Conservation (phyloP, 2,797 vertebrate species). For the Thalassophryne amazonica region DNA sequence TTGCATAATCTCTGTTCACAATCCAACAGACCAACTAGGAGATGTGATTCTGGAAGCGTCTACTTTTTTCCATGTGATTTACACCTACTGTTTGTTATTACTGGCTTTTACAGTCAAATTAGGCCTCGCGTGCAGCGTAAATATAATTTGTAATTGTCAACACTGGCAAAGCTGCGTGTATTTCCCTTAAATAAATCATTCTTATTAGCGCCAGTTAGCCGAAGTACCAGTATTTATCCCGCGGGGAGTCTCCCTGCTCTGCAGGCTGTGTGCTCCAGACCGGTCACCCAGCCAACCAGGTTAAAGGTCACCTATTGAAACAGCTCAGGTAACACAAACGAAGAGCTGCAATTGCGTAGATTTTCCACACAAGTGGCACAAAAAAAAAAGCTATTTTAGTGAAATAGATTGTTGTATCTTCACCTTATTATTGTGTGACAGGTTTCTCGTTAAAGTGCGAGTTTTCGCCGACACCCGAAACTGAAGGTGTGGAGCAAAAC, state of each 20-base stretch:
- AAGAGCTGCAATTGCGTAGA: slow-evolving; percentile 1
- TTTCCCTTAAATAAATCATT: slow-evolving; percentile 48
- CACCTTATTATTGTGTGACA: neutral
- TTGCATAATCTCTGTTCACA: too few relatives aligned
- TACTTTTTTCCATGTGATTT: slow-evolving; percentile 1
- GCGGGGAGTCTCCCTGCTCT: slow-evolving; percentile 27
- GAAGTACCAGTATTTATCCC: slow-evolving; percentile 39
- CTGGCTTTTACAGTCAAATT: neutral
- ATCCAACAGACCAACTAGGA: too few relatives aligned
- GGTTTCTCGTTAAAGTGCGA: neutral
- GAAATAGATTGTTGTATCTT: neutral
- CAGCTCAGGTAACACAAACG: slow-evolving; percentile 67
- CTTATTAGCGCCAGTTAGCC: slow-evolving; percentile 56
- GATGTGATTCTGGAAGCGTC: too few relatives aligned
- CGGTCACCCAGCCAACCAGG: slow-evolving; percentile 62
- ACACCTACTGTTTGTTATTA: slow-evolving; percentile 1
- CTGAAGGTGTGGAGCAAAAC: too few relatives aligned
- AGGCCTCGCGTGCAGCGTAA: neutral
- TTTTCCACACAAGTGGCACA: slow-evolving; percentile 1
- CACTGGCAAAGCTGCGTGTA: slow-evolving; percentile 31
- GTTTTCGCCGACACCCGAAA: slow-evolving; percentile 1
- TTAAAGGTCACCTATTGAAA: slow-evolving; percentile 66
- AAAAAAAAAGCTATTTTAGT: neutral
- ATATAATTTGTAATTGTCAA: slow-evolving; percentile 15
- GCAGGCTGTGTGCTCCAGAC: slow-evolving; percentile 51